Base-by-base conservation (phyloP, 2,888 invertebrate species). In the Diploptera punctata region DNA sequence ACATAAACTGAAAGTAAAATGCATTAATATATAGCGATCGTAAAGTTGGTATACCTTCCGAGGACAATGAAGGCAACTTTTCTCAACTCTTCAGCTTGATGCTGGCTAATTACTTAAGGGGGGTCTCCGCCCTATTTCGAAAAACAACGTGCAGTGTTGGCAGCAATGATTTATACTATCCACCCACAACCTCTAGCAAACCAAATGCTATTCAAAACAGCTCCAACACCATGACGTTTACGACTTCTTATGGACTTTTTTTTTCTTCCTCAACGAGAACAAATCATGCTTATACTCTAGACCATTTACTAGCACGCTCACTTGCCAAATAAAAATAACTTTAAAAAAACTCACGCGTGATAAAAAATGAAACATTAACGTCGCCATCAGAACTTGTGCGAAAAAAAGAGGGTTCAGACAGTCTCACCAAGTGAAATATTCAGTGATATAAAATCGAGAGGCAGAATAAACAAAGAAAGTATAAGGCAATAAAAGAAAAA, bases 151-250 rank as follows among this genome's bases (percentile, higher is more conserved):
- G 18, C 19, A 49, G 19, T 61, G 61, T 33, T 61, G 61, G 61
- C 61, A 33, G 61, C 61, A 61, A 33, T 33, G 61, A 61, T 33
- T 61, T 61, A 61, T 61, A 61, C 21, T 33, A n/a, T 33, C 61
- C 33, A 33, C 33, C 61, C 61, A 61, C 61, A 61, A 61, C n/a
- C 49, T 47, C 16, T 16, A 4, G 47, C 47, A 47, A 47, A 47
- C 47, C 47, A 9, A 18, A 60, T n/a, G 13, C 31, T 33, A 61
- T 61, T 61, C 61, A 61, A 61, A 61, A 61, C 61, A 61, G 61
- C 61, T 33, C 61, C 26, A 61, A 24, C 26, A 31, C n/a, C 13
- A 60, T 60, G 60, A 60, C 60, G 61, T 61, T 61, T 61, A 61
- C 61, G 33, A 61, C 61, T 61, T 61, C 61, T 61, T 61, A 33